These are phyloP conservation scores for Drosophila siamana DNA, from an alignment of 2,888 invertebrate species.

Conservation along the genomic window DNA sequence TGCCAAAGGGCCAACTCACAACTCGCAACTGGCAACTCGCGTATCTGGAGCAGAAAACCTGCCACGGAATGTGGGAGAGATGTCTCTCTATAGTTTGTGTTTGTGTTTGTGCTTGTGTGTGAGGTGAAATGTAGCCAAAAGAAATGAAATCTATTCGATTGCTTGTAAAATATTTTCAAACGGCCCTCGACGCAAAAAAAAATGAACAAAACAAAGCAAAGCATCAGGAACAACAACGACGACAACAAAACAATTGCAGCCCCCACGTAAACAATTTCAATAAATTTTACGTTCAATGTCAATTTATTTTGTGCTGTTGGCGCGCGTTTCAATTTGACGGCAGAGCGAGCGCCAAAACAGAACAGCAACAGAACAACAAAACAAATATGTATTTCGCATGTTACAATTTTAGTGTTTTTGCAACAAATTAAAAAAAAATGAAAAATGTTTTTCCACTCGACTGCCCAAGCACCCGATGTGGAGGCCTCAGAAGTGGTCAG, in stretches of 20 bases:
- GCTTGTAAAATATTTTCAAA: conserved; percentile 38
- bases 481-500: conserved; percentile 44
- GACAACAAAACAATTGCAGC: conserved; percentile 52
- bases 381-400: conserved; percentile 46
- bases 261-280: conserved; percentile 75
- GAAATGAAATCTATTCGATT: conserved; percentile 34
- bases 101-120: too few species aligned
- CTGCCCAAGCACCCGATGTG: conserved; percentile 41
- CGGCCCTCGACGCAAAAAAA: conserved; percentile 36
- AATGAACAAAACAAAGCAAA: too few species aligned
- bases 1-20: conserved; percentile 65
- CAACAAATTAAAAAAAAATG: conserved; percentile 66
- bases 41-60: conserved; percentile 74
- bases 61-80: conserved; percentile 35
- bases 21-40: conserved; percentile 21
- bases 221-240: conserved; percentile 5
- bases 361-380: conserved; percentile 34
- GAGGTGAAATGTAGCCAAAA: conserved; percentile 27
- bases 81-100: conserved; percentile 11
- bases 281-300: conserved; percentile 75
- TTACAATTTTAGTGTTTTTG: conserved; percentile 57
- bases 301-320: conserved; percentile 71
- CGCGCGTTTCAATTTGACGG: conserved; percentile 73
- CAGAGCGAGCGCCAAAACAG: conserved; percentile 19
- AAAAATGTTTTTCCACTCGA: conserved; percentile 63